Percentiles rank a stretch among this genome's conserved stretches.
These are phyloP conservation scores for Drosophila conformis DNA, from an alignment of 2,888 invertebrate genomes.

Conservation along the genomic window DNA sequence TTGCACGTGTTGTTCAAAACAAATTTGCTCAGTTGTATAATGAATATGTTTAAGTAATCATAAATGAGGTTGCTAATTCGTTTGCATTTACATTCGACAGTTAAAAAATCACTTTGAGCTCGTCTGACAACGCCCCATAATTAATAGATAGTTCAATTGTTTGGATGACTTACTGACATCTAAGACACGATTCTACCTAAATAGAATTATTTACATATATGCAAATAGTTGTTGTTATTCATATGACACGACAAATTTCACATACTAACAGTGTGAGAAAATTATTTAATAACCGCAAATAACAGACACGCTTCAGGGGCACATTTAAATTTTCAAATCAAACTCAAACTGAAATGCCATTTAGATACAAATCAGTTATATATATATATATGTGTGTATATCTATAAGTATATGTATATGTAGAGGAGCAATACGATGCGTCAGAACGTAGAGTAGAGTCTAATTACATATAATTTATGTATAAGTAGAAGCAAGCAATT, in stretches of 20 bases:
- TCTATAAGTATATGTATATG: background rate
- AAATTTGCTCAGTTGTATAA: background rate
- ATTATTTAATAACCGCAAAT: conserved; percentile 66
- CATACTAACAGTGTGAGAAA: conserved; percentile 64
- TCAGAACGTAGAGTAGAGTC: conserved; percentile 31
- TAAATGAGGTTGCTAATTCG: conserved; percentile 46
- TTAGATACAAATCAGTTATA: conserved; percentile 35
- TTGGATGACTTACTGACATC: conserved; percentile 69
- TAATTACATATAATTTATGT: conserved; percentile 68
- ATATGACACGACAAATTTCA: conserved; percentile 25
- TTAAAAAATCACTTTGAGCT: conserved; percentile 18
- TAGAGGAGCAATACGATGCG: conserved; percentile 34
- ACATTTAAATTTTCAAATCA: conserved; percentile 47
- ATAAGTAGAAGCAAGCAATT: conserved; percentile 46
- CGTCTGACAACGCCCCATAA: conserved; percentile 50
- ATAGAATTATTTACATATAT: conserved; percentile 14
- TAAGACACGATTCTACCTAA: conserved; percentile 56
- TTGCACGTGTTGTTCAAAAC: conserved; percentile 4
- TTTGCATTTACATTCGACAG: conserved; percentile 14
- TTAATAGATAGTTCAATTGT: conserved; percentile 59
- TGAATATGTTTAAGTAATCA: conserved; percentile 2
- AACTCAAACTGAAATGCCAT: conserved; percentile 51
- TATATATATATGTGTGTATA: background rate
- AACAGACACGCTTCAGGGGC: conserved; percentile 54
- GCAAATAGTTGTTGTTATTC: conserved; percentile 20